Base-by-base conservation (phyloP, 2,113 vertebrate genomes). In the Campylomormyrus tamandua region DNA sequence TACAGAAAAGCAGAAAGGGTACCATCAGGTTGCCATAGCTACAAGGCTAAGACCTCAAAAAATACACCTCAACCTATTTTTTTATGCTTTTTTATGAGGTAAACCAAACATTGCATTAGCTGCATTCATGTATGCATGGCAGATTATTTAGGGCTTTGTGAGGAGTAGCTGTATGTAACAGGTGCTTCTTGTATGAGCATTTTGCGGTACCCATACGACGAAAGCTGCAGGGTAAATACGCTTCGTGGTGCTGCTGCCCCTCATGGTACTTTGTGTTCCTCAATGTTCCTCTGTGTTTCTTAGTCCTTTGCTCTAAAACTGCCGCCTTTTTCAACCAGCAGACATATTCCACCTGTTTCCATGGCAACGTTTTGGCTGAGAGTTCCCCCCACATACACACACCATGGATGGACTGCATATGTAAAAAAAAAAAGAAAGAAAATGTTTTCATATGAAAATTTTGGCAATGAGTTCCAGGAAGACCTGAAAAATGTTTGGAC, bases 261-360 rank as follows among this genome's bases (percentile, higher is more conserved):
- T 80, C 39, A 11, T 7, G 15, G 11, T 42, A 39, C 74, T 42
- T 19, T 15, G 35, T 80, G 74, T 39, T 11, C 70, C 15, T 39
- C 31, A 17, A 11, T 17, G 31, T 77, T 17, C 74, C 74, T 80
- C 70, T 2, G 11, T 77, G 35, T 80, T 19, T 19, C 35, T 80
- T 19, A 80, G 74, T 80, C 74, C 35, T 80, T 80, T 42, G 74
- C 83, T 48, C 48, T 48, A 21, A 21, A 85, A 85, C 15, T n/a
- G 45, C 83, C 19, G 46, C 48, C 83, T 86, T 86, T 56, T 48
- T 49, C 45, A 86, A 27, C 45, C 48, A 48, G 83, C 83, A 50
- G 46, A 86, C 83, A 50, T 86, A 50, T 48, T 86, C 83, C 46
- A 6, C 83, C 83, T 48, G 83, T 86, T 86, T 49, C 83, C 48